Percentiles rank a stretch among this genome's conserved stretches.
phyloP scores from a whole-genome alignment of 1,140 invertebrate genomes.

The Harlomillsia oculata region DNA sequence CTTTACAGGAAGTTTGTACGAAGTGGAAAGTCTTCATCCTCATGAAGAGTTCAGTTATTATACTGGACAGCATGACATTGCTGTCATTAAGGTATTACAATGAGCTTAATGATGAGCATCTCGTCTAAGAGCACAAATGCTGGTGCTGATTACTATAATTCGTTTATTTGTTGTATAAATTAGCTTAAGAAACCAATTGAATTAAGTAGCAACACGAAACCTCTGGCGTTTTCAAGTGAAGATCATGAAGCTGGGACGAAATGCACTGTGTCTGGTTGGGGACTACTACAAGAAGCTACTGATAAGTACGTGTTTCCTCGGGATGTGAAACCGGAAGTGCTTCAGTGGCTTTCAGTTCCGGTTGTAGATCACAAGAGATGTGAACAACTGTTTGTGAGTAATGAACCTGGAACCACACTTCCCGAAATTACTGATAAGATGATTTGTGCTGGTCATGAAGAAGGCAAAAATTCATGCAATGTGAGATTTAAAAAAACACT shows the following conservation, averaged over 20 bases:
- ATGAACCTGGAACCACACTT: neutral
- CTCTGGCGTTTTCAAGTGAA: too few relatives aligned
- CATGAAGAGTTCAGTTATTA: too few relatives aligned
- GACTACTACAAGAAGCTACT: neutral
- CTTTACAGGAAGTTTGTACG: too few relatives aligned
- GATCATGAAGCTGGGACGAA: neutral
- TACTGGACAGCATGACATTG: neutral
- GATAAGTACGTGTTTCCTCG: too few relatives aligned
- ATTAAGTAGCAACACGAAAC: neutral
- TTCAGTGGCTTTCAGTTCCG: neutral
- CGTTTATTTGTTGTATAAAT: neutral
- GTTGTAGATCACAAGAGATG: neutral
- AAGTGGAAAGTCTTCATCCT: too few relatives aligned
- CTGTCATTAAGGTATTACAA: neutral
- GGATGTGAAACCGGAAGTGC: neutral
- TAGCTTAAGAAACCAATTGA: neutral
- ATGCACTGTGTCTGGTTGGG: neutral
- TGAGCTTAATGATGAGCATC: neutral
- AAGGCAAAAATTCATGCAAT: constrained; percentile 30
- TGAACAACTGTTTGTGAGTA: neutral
- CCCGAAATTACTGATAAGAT: neutral
- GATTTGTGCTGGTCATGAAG: constrained; percentile 29
- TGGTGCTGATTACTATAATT: neutral
- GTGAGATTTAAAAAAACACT: constrained; percentile 5
- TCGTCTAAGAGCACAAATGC: neutral